Conservation (phyloP, 2,797 vertebrate species). For the Cirrhinus mrigala region DNA sequence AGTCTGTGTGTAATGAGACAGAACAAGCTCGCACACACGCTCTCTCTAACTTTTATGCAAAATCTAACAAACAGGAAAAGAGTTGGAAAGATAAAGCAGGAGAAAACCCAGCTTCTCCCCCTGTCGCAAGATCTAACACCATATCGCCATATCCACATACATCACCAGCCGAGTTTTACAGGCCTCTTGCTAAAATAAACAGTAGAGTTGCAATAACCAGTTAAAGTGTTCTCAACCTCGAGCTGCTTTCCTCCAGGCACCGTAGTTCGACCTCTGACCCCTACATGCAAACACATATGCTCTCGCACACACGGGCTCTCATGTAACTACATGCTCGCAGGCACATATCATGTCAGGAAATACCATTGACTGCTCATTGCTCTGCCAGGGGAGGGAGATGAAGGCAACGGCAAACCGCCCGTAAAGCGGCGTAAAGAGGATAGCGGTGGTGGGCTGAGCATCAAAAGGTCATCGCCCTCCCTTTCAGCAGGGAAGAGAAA, state of each 20-base stretch:
- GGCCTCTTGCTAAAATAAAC: constrained; percentile 53
- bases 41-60: constrained; percentile 3
- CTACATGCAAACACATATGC: constrained; percentile 44
- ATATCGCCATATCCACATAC: constrained; percentile 46
- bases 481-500: constrained; percentile 21
- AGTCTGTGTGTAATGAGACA: constrained; percentile 70
- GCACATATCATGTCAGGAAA: constrained; percentile 44
- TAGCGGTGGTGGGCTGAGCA: constrained; percentile 2
- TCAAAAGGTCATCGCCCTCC: constrained; percentile 34
- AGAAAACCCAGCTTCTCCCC: neutral
- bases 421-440: constrained; percentile 3
- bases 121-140: constrained; percentile 25
- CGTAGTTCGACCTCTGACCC: constrained; percentile 39
- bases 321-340: constrained; percentile 41
- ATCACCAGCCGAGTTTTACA: constrained; percentile 44
- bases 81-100: neutral
- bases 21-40: constrained; percentile 61
- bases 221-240: constrained; percentile 36
- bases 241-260: constrained; percentile 38
- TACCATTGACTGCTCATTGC: constrained; percentile 41
- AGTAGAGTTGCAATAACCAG: constrained; percentile 37
- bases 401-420: constrained; percentile 19
- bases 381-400: constrained; percentile 26
- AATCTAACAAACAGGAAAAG: constrained; percentile 29
- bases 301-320: constrained; percentile 40